These are phyloP conservation scores for Crax fasciolata DNA, from an alignment of 2,797 vertebrate genomes.

Conservation along the genomic window DNA sequence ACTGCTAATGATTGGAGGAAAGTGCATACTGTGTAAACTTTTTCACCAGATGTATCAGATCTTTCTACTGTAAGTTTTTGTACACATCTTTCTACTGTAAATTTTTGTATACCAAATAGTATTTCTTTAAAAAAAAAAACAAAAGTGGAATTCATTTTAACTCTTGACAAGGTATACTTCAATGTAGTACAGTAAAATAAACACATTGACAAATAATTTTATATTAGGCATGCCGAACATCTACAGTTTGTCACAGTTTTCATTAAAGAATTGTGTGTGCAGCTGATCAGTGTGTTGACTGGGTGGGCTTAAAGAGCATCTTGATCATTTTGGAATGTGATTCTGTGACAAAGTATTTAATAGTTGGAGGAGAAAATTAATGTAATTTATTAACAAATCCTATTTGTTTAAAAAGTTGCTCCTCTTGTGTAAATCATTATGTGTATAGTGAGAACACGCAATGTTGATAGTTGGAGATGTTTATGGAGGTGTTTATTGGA, in stretches of 20 bases:
- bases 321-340: neutral
- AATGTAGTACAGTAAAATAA: neutral
- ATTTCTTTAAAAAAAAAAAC: neutral
- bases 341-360: neutral
- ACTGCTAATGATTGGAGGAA: neutral
- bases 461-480: neutral
- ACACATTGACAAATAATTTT: neutral
- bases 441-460: neutral
- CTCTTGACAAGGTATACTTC: neutral
- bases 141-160: neutral
- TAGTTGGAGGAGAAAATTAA: neutral
- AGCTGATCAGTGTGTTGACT: neutral
- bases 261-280: neutral
- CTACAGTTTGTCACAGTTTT: neutral
- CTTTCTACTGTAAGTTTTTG: neutral
- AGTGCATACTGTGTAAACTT: accelerated
- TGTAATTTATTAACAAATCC: too few relatives aligned
- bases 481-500: neutral
- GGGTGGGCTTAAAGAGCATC: neutral
- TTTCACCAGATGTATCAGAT: neutral
- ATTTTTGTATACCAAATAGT: neutral
- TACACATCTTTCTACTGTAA: neutral
- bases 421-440: neutral
- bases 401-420: neutral
- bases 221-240: neutral